A percentile compares a stretch with the other conserved stretches of the same genome.
These are phyloP conservation scores for Otolemur crassicaudatus DNA, from an alignment of 2,797 vertebrate genomes.

Conservation along the genomic window DNA sequence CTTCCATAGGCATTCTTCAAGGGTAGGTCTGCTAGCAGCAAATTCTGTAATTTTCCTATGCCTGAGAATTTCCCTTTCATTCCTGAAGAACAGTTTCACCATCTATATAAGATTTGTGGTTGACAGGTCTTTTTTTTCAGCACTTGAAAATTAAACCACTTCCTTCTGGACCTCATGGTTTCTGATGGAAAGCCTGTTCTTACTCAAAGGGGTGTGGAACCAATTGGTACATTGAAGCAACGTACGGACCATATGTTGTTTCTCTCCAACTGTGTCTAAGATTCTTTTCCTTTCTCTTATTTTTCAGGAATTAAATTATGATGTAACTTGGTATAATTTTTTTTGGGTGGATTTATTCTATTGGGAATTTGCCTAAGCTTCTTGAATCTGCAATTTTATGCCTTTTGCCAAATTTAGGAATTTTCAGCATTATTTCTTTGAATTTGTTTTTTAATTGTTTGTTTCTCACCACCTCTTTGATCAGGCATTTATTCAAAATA, in stretches of 20 bases:
- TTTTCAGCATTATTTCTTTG: background rate
- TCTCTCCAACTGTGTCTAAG: background rate
- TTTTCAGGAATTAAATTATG: conserved; percentile 17
- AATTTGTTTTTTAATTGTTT: no score
- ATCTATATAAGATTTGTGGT: background rate
- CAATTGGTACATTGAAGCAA: no score
- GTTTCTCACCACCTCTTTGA: no score
- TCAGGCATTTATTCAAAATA: no score
- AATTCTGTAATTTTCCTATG: background rate
- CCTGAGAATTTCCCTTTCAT: background rate
- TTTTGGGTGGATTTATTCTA: background rate
- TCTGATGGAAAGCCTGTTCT: no score
- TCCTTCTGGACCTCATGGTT: no score
- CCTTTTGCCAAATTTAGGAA: background rate
- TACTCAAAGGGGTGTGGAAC: no score
- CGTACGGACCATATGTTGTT: background rate
- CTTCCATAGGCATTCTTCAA: background rate
- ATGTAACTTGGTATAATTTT: background rate
- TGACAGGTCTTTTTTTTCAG: background rate
- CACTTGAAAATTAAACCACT: no score
- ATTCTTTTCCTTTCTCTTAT: background rate
- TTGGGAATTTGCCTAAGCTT: background rate
- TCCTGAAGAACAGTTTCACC: background rate
- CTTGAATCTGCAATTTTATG: background rate
- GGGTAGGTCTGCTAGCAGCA: background rate